These are phyloP conservation scores for Rhodeus uyekii DNA, from an alignment of 2,797 vertebrate species.

Conservation along the genomic window DNA sequence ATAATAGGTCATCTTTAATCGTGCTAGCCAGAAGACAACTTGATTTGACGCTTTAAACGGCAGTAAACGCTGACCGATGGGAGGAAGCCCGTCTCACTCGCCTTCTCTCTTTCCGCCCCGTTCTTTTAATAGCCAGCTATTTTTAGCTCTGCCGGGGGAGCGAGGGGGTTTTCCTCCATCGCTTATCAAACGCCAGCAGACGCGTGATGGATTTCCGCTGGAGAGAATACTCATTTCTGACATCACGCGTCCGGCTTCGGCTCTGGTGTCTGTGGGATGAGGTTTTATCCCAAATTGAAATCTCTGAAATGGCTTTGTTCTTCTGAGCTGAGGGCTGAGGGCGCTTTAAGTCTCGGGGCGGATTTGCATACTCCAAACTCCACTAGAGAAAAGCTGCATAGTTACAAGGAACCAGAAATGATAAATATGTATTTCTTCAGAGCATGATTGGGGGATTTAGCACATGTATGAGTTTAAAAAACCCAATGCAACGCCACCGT, in stretches of 20 bases:
- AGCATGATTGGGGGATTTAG: neutral
- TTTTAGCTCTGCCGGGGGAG: conserved; percentile 20
- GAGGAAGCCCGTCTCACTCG: neutral
- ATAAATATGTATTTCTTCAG: neutral
- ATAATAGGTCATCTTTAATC: neutral
- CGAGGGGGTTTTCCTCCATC: conserved; percentile 33
- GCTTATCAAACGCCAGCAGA: conserved; percentile 39
- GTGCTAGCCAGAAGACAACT: neutral
- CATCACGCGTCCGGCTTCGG: conserved; percentile 35
- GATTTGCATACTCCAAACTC: neutral
- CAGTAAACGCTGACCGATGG: neutral
- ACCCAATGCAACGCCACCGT: neutral
- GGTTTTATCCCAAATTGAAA: conserved; percentile 29
- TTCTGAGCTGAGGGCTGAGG: neutral
- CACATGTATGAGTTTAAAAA: neutral
- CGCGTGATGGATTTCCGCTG: conserved; percentile 25
- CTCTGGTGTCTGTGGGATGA: neutral
- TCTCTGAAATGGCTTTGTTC: conserved; percentile 6
- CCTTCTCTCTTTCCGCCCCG: neutral
- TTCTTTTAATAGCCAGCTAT: conserved; percentile 42
- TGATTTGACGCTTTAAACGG: neutral
- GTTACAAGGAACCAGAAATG: neutral
- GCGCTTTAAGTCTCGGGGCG: neutral
- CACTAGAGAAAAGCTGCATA: conserved; percentile 8
- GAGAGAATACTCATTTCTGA: conserved; percentile 34